phyloP scores from a whole-genome alignment of 2,113 vertebrate genomes.

The Actenoides lindsayi region DNA sequence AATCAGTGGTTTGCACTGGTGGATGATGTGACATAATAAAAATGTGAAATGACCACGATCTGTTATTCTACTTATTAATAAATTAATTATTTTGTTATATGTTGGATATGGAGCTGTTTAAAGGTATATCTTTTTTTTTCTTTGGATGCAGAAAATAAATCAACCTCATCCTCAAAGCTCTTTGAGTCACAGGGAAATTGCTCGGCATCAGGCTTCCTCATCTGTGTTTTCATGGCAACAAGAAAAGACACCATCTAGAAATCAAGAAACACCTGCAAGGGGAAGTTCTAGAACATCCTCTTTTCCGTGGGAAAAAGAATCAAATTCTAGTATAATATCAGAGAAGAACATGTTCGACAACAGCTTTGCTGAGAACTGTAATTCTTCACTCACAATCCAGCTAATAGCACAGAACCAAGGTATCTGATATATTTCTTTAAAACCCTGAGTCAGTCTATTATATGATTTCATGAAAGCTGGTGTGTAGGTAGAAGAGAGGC shows the following conservation, averaged over 20 bases:
- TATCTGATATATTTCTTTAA: conserved; percentile 41
- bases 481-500: background rate
- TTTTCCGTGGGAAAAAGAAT: conserved; percentile 75
- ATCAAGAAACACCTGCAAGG: conserved; percentile 79
- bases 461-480: background rate
- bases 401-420: conserved; percentile 88
- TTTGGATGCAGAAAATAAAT: conserved; percentile 73
- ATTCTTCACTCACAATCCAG: conserved; percentile 76
- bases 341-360: conserved; percentile 16
- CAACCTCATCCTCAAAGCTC: conserved; percentile 67
- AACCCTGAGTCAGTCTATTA: background rate
- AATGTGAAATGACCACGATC: background rate
- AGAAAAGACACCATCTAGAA: conserved; percentile 75
- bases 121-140: background rate
- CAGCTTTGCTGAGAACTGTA: conserved; percentile 45
- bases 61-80: background rate
- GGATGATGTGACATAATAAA: background rate
- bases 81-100: background rate
- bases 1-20: background rate
- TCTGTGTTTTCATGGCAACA: conserved; percentile 93
- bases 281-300: conserved; percentile 68
- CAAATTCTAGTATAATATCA: conserved; percentile 50
- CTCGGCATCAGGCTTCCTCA: conserved; percentile 86
- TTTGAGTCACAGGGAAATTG: conserved; percentile 86
- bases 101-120: background rate